phyloP scores from a whole-genome alignment of 2,797 vertebrate species.

The Ispidina lecontei region DNA sequence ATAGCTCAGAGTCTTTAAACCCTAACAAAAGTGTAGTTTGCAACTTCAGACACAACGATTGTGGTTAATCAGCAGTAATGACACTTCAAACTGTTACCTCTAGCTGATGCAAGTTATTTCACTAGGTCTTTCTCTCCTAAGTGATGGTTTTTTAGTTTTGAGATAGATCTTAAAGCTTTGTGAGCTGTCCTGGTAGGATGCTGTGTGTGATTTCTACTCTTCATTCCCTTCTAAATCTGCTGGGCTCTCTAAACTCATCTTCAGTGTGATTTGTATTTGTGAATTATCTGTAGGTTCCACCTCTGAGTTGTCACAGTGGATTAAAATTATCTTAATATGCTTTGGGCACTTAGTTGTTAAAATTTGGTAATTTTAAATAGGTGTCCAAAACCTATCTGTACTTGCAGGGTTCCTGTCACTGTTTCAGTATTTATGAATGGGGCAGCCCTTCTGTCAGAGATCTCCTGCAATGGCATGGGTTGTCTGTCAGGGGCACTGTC shows the following conservation, averaged over 20 bases:
- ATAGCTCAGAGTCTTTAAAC: neutral
- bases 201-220: neutral
- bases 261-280: neutral
- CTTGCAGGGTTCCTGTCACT: neutral
- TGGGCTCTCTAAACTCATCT: neutral
- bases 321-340: neutral
- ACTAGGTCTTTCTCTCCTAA: neutral
- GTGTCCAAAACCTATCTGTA: neutral
- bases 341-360: neutral
- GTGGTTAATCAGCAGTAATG: neutral
- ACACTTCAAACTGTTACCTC: neutral
- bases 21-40: neutral
- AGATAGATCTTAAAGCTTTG: neutral
- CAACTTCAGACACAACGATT: neutral
- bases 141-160: neutral
- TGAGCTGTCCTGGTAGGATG: neutral
- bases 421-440: neutral
- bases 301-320: neutral
- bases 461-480: neutral
- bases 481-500: neutral
- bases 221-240: neutral
- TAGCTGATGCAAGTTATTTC: neutral
- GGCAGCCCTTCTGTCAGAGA: rapidly evolving
- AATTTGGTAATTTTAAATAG: neutral
- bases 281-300: neutral